phyloP scores from a whole-genome alignment of 2,888 invertebrate genomes.

The Bedellia somnulentella region DNA sequence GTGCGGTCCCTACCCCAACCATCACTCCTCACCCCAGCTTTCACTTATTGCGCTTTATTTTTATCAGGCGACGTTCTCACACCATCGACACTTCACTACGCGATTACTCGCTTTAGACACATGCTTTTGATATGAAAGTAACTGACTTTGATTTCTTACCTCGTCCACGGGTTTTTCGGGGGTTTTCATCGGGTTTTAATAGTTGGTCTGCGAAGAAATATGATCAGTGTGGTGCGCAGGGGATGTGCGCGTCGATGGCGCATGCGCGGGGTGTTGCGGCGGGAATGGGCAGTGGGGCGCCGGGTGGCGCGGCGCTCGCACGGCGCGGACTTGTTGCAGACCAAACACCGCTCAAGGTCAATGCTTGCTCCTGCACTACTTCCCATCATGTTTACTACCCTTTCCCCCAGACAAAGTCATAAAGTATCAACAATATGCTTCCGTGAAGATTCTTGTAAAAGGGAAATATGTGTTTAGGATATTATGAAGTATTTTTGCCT shows the following conservation, averaged over 20 bases:
- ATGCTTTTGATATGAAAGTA: slow-evolving; percentile 3
- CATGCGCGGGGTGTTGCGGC: slow-evolving; percentile 14
- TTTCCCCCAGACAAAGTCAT: too few relatives aligned
- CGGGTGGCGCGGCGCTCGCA: neutral
- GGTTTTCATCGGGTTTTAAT: slow-evolving; percentile 42
- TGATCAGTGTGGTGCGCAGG: slow-evolving; percentile 29
- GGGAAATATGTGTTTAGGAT: too few relatives aligned
- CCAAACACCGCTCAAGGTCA: slow-evolving; percentile 3
- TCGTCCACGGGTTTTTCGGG: slow-evolving; percentile 15
- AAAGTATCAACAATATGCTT: too few relatives aligned
- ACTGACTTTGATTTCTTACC: slow-evolving; percentile 27
- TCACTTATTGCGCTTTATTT: slow-evolving; percentile 50
- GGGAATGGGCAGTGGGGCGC: slow-evolving; percentile 12
- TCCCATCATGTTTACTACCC: too few relatives aligned
- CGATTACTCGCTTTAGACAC: neutral
- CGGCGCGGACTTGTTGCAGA: neutral
- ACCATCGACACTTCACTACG: slow-evolving; percentile 25
- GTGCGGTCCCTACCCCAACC: slow-evolving; percentile 55
- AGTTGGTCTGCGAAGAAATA: slow-evolving; percentile 34
- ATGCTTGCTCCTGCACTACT: too few relatives aligned
- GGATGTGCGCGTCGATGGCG: slow-evolving; percentile 25
- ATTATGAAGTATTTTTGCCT: too few relatives aligned
- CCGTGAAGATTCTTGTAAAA: too few relatives aligned
- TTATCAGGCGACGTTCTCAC: slow-evolving; percentile 51
- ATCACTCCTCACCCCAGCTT: slow-evolving; percentile 54